A percentile compares a stretch with the other conserved stretches of the same genome.
Evolutionary conservation across 23 tunicate genomes (phyloP).

Genomic region (Phallusia fumigata): DNA sequence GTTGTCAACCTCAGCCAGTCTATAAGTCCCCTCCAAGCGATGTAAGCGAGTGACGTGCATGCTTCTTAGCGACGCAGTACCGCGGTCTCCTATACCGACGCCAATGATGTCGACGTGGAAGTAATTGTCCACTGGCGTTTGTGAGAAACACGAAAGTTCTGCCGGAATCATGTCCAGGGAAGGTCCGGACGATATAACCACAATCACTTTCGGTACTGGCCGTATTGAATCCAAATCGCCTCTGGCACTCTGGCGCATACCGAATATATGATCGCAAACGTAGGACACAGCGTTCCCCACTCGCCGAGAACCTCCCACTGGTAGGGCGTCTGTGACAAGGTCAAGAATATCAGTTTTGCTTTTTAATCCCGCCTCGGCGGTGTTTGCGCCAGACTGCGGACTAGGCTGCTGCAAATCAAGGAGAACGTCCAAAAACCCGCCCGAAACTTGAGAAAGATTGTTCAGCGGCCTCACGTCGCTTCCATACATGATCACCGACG

Average conservation of each 20-base stretch:
- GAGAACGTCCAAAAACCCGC: slow-evolving; percentile 14
- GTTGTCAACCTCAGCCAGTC: slow-evolving; percentile 22
- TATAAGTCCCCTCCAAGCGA: not conserved
- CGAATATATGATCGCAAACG: slow-evolving; percentile 52
- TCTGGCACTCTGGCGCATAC: slow-evolving; percentile 4
- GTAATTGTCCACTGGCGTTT: not conserved
- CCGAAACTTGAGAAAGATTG: slow-evolving; percentile 16
- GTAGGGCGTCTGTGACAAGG: slow-evolving; percentile 4
- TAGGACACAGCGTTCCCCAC: slow-evolving; percentile 44
- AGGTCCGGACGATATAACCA: slow-evolving; percentile 36
- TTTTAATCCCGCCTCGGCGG: not conserved
- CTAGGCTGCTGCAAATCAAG: not conserved
- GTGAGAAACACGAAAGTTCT: slow-evolving; percentile 39
- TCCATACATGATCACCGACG: slow-evolving; percentile 42
- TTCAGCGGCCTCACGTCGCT: slow-evolving; percentile 27
- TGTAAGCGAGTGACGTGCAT: not conserved
- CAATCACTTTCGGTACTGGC: slow-evolving; percentile 35
- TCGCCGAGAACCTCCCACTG: slow-evolving; percentile 39
- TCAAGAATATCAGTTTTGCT: slow-evolving; percentile 29
- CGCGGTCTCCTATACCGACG: slow-evolving; percentile 24
- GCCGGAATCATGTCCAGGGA: slow-evolving; percentile 30
- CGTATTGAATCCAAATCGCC: not conserved
- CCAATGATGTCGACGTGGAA: slow-evolving; percentile 38
- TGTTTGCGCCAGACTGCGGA: no score
- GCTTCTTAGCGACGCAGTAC: slow-evolving; percentile 16